phyloP scores from a whole-genome alignment of 2,113 vertebrate genomes.

The Argyrosomus japonicus region DNA sequence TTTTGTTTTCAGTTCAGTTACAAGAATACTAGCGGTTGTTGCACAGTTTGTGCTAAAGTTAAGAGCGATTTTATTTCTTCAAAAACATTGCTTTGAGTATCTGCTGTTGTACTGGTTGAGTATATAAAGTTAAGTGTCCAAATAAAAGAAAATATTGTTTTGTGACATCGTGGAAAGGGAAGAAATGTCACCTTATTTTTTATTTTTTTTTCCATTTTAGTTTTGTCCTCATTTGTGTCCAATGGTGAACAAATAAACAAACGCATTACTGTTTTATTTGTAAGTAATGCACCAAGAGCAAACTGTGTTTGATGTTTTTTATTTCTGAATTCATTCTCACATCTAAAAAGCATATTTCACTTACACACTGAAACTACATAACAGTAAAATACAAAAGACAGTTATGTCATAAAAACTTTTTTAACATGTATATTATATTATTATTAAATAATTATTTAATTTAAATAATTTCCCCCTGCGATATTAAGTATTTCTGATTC shows the following conservation, averaged over 20 bases:
- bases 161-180: conserved; percentile 63
- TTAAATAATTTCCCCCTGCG: too few relatives aligned
- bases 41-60: conserved; percentile 51
- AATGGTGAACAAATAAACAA: conserved; percentile 87
- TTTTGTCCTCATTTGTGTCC: conserved; percentile 84
- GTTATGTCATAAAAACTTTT: too few relatives aligned
- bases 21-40: conserved; percentile 33
- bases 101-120: conserved; percentile 60
- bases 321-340: too few relatives aligned
- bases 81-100: conserved; percentile 57
- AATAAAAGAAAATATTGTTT: conserved; percentile 75
- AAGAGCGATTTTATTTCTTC: conserved; percentile 60
- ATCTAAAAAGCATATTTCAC: too few relatives aligned
- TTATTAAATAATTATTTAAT: too few relatives aligned
- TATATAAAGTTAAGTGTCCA: conserved; percentile 40
- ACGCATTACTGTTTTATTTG: conserved; percentile 67
- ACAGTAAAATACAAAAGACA: too few relatives aligned
- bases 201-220: conserved; percentile 64
- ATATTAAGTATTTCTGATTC: too few relatives aligned
- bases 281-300: conserved; percentile 50
- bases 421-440: too few relatives aligned
- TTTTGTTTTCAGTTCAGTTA: conserved; percentile 65
- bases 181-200: conserved; percentile 19
- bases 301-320: neutral
- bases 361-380: too few relatives aligned